phyloP scores from a whole-genome alignment of 2,797 vertebrate genomes.

The Manis pentadactyla region DNA sequence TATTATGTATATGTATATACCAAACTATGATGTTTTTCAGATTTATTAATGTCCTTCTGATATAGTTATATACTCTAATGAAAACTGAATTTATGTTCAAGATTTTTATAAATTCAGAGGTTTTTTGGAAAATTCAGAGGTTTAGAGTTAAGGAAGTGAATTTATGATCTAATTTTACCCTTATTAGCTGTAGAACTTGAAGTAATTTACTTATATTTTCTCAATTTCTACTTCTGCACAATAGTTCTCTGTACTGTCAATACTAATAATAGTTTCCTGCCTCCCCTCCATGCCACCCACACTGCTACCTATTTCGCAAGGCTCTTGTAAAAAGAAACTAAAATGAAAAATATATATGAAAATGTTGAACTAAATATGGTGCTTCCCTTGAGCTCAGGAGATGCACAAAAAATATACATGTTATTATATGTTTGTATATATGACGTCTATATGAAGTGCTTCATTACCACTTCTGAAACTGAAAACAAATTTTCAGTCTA shows the following conservation, averaged over 20 bases:
- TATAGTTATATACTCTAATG: slow-evolving; percentile 30
- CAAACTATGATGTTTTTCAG: background rate
- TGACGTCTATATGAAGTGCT: background rate
- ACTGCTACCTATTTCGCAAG: background rate
- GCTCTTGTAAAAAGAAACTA: background rate
- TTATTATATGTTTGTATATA: background rate
- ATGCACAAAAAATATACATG: background rate
- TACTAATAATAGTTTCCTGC: background rate
- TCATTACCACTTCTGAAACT: background rate
- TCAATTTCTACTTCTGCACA: background rate
- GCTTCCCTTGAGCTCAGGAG: background rate
- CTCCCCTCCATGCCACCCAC: fast-evolving
- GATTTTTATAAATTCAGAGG: background rate
- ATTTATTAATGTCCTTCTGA: background rate
- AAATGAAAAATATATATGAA: background rate
- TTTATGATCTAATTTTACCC: background rate
- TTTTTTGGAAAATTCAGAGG: background rate
- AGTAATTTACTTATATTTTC: background rate
- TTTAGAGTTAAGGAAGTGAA: background rate
- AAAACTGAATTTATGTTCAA: slow-evolving; percentile 45
- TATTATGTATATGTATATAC: background rate
- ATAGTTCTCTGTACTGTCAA: background rate
- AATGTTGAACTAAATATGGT: background rate
- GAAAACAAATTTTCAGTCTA: background rate
- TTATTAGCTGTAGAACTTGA: background rate